Percentiles rank a stretch among this genome's conserved stretches.
phyloP scores from a whole-genome alignment of 2,888 invertebrate genomes.

The Leptura quadrifasciata region DNA sequence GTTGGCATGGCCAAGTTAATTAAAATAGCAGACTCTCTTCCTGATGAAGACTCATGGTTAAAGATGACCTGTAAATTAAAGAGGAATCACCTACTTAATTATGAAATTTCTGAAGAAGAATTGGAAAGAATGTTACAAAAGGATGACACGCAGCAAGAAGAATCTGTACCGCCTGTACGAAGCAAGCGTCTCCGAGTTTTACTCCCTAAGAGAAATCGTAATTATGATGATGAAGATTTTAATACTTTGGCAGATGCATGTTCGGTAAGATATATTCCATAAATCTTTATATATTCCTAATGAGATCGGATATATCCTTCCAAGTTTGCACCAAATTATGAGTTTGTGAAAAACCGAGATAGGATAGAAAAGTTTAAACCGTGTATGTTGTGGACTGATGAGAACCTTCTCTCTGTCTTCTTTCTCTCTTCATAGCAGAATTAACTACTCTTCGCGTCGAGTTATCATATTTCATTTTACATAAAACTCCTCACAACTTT shows the following conservation, averaged over 20 bases:
- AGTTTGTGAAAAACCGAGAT: no score
- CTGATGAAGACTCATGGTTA: slow-evolving; percentile 20
- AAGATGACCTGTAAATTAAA: slow-evolving; percentile 21
- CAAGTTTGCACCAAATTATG: no score
- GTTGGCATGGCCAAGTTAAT: slow-evolving; percentile 39
- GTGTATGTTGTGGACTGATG: no score
- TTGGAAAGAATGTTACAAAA: slow-evolving; percentile 19
- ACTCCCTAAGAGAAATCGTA: background rate
- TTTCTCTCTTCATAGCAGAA: no score
- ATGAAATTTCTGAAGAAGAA: slow-evolving; percentile 17
- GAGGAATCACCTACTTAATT: slow-evolving; percentile 4
- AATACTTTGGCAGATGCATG: background rate
- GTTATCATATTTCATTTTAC: no score
- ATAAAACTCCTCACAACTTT: no score
- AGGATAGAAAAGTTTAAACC: no score
- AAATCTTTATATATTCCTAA: background rate
- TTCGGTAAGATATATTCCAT: background rate
- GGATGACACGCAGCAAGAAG: slow-evolving; percentile 14
- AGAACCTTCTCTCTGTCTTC: no score
- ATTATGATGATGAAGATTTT: background rate
- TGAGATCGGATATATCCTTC: no score
- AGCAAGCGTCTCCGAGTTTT: background rate
- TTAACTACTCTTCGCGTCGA: no score
- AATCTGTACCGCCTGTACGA: background rate
- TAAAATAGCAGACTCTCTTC: slow-evolving; percentile 13